Percentiles rank a stretch among this genome's conserved stretches.
Evolutionary conservation across 2,888 invertebrate species (phyloP).

Genomic region (Rotaria macrura): DNA sequence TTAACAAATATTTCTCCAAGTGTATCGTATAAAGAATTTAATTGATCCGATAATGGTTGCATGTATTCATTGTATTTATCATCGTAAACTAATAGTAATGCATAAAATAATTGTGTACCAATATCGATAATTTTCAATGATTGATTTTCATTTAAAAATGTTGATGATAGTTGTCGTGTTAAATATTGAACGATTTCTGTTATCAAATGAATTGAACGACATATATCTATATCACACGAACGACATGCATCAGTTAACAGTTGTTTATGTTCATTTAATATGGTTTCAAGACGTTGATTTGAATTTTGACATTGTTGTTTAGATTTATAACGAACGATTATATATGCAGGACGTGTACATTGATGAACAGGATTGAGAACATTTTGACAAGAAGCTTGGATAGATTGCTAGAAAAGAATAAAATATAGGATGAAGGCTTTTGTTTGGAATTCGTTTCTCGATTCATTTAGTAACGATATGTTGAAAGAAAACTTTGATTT

Average conservation of each 20-base stretch:
- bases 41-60: not conserved
- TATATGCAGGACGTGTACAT: constrained; percentile 30
- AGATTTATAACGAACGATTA: constrained; percentile 17
- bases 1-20: constrained; percentile 10
- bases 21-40: not conserved
- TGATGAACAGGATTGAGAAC: constrained; percentile 33
- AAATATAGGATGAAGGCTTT: too few species aligned
- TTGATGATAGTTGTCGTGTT: constrained; percentile 11
- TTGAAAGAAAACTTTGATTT: too few species aligned
- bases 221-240: constrained; percentile 11
- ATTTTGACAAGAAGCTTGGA: constrained; percentile 29
- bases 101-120: constrained; percentile 9
- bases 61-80: not conserved
- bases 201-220: not conserved
- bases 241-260: constrained; percentile 18
- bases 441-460: too few species aligned
- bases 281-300: not conserved
- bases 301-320: constrained; percentile 19
- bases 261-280: constrained; percentile 1
- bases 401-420: not conserved
- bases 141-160: not conserved
- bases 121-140: not conserved
- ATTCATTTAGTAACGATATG: too few species aligned
- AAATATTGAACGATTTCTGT: not conserved
- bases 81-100: not conserved